Conservation (phyloP, 2,888 invertebrate species). For the Axea sp. region DNA sequence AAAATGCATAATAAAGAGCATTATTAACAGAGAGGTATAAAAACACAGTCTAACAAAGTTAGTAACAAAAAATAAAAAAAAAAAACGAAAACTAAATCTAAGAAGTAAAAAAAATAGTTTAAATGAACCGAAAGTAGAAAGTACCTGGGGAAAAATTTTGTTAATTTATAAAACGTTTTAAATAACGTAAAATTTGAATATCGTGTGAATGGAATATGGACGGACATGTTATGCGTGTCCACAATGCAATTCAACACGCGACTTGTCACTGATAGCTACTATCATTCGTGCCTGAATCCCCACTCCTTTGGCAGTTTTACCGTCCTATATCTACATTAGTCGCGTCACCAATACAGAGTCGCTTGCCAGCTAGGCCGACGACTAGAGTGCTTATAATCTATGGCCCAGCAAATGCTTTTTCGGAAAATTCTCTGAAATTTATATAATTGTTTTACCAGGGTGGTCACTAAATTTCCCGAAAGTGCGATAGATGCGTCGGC, state of each 20-base stretch:
- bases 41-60: too few species aligned
- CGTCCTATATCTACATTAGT: constrained; percentile 50
- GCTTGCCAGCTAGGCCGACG: constrained; percentile 40
- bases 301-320: constrained; percentile 28
- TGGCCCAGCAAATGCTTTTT: constrained; percentile 73
- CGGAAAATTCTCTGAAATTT: constrained; percentile 74
- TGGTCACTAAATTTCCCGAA: constrained; percentile 74
- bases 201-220: constrained; percentile 70
- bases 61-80: too few species aligned
- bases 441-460: constrained; percentile 79
- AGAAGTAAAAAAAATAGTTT: too few species aligned
- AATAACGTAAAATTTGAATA: constrained; percentile 53
- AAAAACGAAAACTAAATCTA: too few species aligned
- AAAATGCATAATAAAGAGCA: too few species aligned
- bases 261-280: constrained; percentile 76
- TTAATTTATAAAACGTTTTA: constrained; percentile 8
- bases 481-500: constrained; percentile 67
- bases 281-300: constrained; percentile 43
- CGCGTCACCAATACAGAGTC: constrained; percentile 56
- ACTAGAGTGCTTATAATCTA: constrained; percentile 76
- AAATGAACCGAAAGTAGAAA: too few species aligned
- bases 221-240: constrained; percentile 76
- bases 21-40: too few species aligned
- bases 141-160: too few species aligned
- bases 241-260: constrained; percentile 76